Base-by-base conservation (phyloP, 2,888 invertebrate species). In the Stomorhina lunata region DNA sequence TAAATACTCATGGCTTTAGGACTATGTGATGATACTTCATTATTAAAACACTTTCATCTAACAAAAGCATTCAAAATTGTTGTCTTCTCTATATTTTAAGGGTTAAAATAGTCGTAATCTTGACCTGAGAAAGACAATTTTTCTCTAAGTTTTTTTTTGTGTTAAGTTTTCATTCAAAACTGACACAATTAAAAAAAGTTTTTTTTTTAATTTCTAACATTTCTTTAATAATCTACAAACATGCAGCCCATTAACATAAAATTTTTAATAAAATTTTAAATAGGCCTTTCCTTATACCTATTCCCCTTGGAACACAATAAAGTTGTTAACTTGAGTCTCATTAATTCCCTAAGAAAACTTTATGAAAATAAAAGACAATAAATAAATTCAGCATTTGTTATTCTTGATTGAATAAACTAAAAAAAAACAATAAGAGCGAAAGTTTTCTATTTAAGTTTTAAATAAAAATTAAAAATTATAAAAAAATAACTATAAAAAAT, bases 351-450 rank as follows among this genome's bases (percentile, higher is more conserved):
- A 4, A 22, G 15, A 7, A 6, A 27, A 6, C 15, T 53, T n/a
- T 53, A 22, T 53, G 3, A 12, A 25, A 25, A 4, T 25, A 25
- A 53, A 27, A 15, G 5, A 3, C 2, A 27, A 53, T 7, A 29
- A n/a, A 17, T 15, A 45, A 0, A 10, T 25, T n/a, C 25, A 10
- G 12, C 4, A 53, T 10, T 22, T 57, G 57, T 45, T 5, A 29
- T 50, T 59, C 5, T 12, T 1, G 1, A n/a, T 7, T 59, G 12
- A 34, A 34, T 40, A 20, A 10, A 20, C 0, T 7, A 6, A 29
- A 10, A n/a, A 48, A 29, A 66, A 50, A 37, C n/a, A 65, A 45
- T 10, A 71, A 61, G 63, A 63, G 75, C 69, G 75, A 80, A 75
- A 71, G 68, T 76, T 76, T 69, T 59, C 17, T 50, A 4, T 50